Base-by-base conservation (phyloP, 2,888 invertebrate species). In the Pecten maximus region DNA sequence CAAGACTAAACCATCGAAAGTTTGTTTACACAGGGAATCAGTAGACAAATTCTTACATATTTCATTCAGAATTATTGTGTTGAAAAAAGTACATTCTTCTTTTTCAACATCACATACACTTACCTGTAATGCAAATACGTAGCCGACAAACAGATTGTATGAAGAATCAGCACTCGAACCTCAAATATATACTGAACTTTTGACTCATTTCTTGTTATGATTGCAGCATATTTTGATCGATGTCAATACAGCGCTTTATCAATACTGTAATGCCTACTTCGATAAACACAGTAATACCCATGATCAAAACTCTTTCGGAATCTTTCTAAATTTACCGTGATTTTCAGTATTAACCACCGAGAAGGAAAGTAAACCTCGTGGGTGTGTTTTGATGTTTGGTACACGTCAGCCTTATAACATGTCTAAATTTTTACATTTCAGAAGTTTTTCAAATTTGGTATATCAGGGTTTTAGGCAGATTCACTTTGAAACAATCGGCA, bases 341-440 rank as follows among this genome's bases (percentile, higher is more conserved):
- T 74, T 23, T 19, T 54, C 8, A 3, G 23, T 54, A 23, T 19
- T 23, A 74, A 74, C 74, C 0, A 35, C 44, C 44, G 74, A 74
- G 28, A 35, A 74, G 35, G 74, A 74, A 74, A 15, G 35, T 35
- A 74, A 23, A 28, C 74, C 74, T 8, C 74, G 74, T 74, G 74
- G 74, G 28, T 23, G 74, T 74, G 35, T 74, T 35, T 3, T 2
- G 35, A 35, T 19, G 50, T 60, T 35, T 12, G 74, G n/a, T 6
- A 74, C 74, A 74, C 74, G 74, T 74, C 74, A 74, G 35, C 35
- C 35, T 74, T 44, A n/a, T n/a, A 74, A 74, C 28, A 74, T 74
- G 74, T 74, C 74, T 2, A 74, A 28, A 74, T 28, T 35, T 28
- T 74, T 74, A 1, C 35, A 10, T 28, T 74, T 74, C 10, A 74